These are phyloP conservation scores for Caenorhabditis imperialis DNA, from an alignment of 2,888 invertebrate species.

Conservation along the genomic window DNA sequence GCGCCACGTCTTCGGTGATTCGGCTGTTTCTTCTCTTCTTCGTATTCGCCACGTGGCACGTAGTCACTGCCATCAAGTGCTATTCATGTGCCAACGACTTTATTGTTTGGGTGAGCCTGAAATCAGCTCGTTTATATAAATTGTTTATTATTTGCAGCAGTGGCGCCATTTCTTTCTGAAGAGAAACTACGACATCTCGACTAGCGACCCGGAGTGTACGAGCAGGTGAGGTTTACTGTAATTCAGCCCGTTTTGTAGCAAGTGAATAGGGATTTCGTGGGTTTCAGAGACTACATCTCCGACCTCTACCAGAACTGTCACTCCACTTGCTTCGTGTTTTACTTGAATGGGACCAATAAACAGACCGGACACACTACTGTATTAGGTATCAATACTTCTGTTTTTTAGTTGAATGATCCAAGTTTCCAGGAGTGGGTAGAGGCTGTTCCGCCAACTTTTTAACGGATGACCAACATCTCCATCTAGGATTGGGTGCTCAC, in stretches of 20 bases:
- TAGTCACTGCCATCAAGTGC: slow-evolving; percentile 62
- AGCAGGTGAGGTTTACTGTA: slow-evolving; percentile 34
- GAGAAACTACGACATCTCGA: slow-evolving; percentile 70
- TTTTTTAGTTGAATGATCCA: too few species aligned
- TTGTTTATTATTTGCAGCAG: slow-evolving; percentile 65
- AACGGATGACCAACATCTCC: slow-evolving; percentile 73
- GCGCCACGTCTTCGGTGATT: slow-evolving; percentile 35
- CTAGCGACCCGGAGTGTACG: slow-evolving; percentile 68
- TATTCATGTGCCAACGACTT: slow-evolving; percentile 76
- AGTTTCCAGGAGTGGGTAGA: slow-evolving; percentile 67
- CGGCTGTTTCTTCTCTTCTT: slow-evolving; percentile 15
- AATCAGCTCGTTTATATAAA: not conserved
- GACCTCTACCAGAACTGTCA: slow-evolving; percentile 63
- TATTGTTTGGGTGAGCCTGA: slow-evolving; percentile 72
- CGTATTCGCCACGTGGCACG: slow-evolving; percentile 24
- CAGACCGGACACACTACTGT: slow-evolving; percentile 65
- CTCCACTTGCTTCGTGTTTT: slow-evolving; percentile 72
- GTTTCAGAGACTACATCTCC: slow-evolving; percentile 59
- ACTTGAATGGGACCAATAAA: slow-evolving; percentile 72
- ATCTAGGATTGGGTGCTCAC: slow-evolving; percentile 69
- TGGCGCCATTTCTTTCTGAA: slow-evolving; percentile 75
- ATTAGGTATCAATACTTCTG: slow-evolving; percentile 52
- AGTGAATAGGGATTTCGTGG: slow-evolving; percentile 24
- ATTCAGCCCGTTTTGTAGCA: not conserved
- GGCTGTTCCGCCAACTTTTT: slow-evolving; percentile 71